Evolutionary conservation across 1,140 invertebrate genomes (phyloP).

Genomic region (Spodoptera frugiperda): DNA sequence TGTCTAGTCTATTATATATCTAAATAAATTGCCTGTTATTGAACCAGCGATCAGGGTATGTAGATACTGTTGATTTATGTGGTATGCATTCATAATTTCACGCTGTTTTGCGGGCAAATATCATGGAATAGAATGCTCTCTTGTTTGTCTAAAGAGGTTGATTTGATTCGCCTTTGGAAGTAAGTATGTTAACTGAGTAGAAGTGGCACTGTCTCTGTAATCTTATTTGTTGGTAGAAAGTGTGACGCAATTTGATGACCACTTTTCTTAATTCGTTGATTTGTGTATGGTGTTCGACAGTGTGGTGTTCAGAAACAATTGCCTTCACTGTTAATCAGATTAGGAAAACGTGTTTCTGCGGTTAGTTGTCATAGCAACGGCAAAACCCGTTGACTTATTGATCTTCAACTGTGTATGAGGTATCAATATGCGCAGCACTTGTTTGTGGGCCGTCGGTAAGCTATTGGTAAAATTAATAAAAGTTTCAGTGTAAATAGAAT

Average conservation of each 20-base stretch:
- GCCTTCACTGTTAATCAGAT: neutral
- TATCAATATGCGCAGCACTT: no score
- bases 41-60: neutral
- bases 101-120: constrained; percentile 3
- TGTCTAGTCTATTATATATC: neutral
- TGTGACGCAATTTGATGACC: no score
- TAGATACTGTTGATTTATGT: constrained; percentile 31
- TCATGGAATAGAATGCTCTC: neutral
- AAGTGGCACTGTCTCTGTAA: no score
- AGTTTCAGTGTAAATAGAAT: no score
- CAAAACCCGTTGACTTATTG: neutral
- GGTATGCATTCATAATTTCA: constrained; percentile 18
- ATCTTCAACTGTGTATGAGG: constrained; percentile 13
- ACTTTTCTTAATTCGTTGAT: no score
- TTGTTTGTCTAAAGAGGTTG: constrained; percentile 15
- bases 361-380: constrained; percentile 13
- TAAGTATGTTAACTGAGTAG: no score
- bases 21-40: constrained; percentile 34
- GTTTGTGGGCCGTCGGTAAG: no score
- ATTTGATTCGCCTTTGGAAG: no score
- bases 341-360: constrained; percentile 3
- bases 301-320: no score
- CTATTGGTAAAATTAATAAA: no score
- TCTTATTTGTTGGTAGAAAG: no score
- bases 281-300: no score